Evolutionary conservation across 2,797 vertebrate genomes (phyloP).

Genomic region (Melanogrammus aeglefinus): DNA sequence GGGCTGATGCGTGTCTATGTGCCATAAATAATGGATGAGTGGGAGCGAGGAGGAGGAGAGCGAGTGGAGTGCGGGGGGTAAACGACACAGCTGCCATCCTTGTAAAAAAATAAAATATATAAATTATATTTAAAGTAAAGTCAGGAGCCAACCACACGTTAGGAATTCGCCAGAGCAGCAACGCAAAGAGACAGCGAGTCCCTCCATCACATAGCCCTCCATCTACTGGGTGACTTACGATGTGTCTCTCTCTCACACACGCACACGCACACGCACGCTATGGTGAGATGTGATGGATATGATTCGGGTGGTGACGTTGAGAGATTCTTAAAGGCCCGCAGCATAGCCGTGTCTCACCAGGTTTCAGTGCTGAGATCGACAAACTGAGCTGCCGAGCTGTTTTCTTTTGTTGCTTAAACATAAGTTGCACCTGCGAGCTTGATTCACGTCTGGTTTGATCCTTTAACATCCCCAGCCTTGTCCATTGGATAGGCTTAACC

Average conservation of each 20-base stretch:
- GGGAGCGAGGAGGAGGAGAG: constrained; percentile 30
- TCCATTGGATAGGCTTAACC: too few species aligned
- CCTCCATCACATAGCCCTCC: background rate
- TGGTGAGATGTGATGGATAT: too few species aligned
- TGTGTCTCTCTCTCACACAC: background rate
- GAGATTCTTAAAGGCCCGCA: too few species aligned
- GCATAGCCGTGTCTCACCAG: too few species aligned
- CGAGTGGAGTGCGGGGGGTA: constrained; percentile 44
- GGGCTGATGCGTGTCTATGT: constrained; percentile 52
- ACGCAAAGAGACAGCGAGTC: constrained; percentile 40
- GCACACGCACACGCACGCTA: too few species aligned
- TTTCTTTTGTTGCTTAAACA: too few species aligned
- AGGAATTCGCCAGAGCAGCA: constrained; percentile 55
- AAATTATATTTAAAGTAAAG: background rate
- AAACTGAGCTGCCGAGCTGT: too few species aligned
- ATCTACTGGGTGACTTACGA: background rate
- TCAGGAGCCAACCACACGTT: constrained; percentile 39
- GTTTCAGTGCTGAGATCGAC: too few species aligned
- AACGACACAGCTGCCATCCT: constrained; percentile 56
- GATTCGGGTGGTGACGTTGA: too few species aligned
- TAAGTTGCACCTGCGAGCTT: too few species aligned
- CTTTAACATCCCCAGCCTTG: too few species aligned
- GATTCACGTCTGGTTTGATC: too few species aligned
- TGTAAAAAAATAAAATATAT: constrained; percentile 35
- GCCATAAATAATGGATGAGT: constrained; percentile 71